A percentile compares a stretch with the other conserved stretches of the same genome.
Conservation (phyloP, 2,113 vertebrate species). For the Rhabdomys dilectus region DNA sequence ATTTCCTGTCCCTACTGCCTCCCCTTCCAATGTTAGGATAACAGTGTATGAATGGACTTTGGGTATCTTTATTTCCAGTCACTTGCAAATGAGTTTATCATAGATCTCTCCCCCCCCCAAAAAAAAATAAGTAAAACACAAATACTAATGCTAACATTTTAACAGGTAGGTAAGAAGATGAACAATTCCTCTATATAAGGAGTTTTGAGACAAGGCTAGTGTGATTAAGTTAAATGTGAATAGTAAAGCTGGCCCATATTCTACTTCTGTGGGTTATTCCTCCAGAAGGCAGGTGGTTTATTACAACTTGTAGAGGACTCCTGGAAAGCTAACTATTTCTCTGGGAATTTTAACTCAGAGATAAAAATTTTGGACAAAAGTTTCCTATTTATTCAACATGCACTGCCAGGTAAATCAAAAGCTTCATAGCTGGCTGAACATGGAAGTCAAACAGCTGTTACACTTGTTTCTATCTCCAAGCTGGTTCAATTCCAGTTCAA, state of each 20-base stretch:
- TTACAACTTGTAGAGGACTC: constrained; percentile 79
- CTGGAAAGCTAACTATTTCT: constrained; percentile 69
- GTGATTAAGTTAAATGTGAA: constrained; percentile 55
- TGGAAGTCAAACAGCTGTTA: constrained; percentile 68
- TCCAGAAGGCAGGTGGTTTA: constrained; percentile 69
- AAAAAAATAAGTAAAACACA: constrained; percentile 34
- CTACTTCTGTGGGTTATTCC: constrained; percentile 54
- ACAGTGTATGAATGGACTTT: neutral
- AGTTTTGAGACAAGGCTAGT: constrained; percentile 17
- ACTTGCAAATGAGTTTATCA: constrained; percentile 48
- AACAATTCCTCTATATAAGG: neutral
- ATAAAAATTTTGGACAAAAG: constrained; percentile 72
- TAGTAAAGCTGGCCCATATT: constrained; percentile 60
- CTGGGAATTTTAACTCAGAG: constrained; percentile 78
- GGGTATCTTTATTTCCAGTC: constrained; percentile 23
- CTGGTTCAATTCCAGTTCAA: constrained; percentile 64
- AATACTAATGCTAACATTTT: constrained; percentile 9
- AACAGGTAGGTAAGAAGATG: constrained; percentile 17
- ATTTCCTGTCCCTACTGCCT: neutral
- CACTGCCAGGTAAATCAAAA: constrained; percentile 71
- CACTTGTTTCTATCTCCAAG: constrained; percentile 47
- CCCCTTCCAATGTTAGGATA: neutral
- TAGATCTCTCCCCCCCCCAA: neutral
- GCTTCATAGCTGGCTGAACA: constrained; percentile 44
- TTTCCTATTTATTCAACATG: constrained; percentile 75